Percentiles rank a stretch among this genome's conserved stretches.
Conservation (phyloP, 2,113 vertebrate species). For the Amblyornis subalaris region DNA sequence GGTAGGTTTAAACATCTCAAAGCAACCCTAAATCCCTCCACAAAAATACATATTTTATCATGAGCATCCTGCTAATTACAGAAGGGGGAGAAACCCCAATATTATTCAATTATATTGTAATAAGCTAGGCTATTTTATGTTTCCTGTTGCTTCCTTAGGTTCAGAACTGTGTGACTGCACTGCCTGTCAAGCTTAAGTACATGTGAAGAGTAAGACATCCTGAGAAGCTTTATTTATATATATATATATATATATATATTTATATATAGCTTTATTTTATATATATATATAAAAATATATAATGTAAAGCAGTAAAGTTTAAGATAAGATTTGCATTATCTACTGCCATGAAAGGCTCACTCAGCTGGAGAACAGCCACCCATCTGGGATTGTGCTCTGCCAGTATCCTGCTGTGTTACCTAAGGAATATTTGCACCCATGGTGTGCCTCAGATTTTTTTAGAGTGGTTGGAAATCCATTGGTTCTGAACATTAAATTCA, state of each 20-base stretch:
- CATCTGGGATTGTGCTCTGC: not conserved
- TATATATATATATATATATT: not conserved
- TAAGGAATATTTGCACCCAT: not conserved
- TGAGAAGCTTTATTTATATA: not conserved
- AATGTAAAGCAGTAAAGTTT: not conserved
- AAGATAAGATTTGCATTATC: not conserved
- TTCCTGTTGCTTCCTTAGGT: not conserved
- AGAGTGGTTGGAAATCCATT: not conserved
- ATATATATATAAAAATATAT: not conserved
- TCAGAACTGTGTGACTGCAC: not conserved
- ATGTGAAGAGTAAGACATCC: not conserved
- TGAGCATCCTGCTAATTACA: not conserved
- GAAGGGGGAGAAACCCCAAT: fast-evolving
- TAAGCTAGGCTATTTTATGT: not conserved
- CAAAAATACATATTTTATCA: not conserved
- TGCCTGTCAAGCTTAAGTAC: not conserved
- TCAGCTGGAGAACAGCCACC: not conserved
- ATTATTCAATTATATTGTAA: not conserved
- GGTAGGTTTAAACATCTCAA: not conserved
- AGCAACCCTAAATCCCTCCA: not conserved
- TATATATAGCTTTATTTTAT: not conserved
- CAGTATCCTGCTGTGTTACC: not conserved
- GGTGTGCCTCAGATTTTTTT: not conserved
- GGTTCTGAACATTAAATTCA: not conserved
- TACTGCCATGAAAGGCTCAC: not conserved